Base-by-base conservation (phyloP, 2,888 invertebrate species). In the Galerucella pusilla region DNA sequence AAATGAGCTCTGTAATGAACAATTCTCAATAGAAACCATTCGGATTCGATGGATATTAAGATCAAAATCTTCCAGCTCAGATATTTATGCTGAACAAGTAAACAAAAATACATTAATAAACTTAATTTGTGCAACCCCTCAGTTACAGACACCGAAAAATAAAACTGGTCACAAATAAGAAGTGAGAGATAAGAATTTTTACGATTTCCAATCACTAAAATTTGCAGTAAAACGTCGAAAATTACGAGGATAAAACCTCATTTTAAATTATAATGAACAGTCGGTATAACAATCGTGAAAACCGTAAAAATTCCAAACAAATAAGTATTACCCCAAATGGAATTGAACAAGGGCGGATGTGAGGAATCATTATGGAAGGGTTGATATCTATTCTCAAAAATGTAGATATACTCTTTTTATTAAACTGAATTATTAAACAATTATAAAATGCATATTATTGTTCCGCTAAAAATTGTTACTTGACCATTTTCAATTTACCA, bases 201-300 rank as follows among this genome's bases (percentile, higher is more conserved):
- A 64, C 42, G 64, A 16, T 12, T 20, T 11, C 20, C 64, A 64
- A 63, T 63, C 63, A 63, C 45, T 63, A 63, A 63, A 63, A 63
- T 45, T 64, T 20, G 45, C 16, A 64, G 16, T 64, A 64, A 64
- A 64, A 64, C 16, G 42, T 64, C 45, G 64, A 64, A 63, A 63
- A 63, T 63, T 42, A 63, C 42, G 42, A 28, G n/a, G 42, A 63
- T 16, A 16, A 63, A 64, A 64, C 64, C 64, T 64, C 64, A 64
- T 64, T 64, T 64, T 64, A 64, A 64, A 64, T 64, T 64, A 46
- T 64, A 64, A 64, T 64, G 64, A 63, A 63, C 63, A 45, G 45
- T 63, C 63, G 42, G 63, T 42, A 63, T 63, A 20, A 45, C 64
- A 64, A 46, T 64, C 64, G 45, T 12, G 46, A 64, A 64, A 46